Evolutionary conservation across 2,888 invertebrate genomes (phyloP).

Genomic region (Caenorhabditis sinica): DNA sequence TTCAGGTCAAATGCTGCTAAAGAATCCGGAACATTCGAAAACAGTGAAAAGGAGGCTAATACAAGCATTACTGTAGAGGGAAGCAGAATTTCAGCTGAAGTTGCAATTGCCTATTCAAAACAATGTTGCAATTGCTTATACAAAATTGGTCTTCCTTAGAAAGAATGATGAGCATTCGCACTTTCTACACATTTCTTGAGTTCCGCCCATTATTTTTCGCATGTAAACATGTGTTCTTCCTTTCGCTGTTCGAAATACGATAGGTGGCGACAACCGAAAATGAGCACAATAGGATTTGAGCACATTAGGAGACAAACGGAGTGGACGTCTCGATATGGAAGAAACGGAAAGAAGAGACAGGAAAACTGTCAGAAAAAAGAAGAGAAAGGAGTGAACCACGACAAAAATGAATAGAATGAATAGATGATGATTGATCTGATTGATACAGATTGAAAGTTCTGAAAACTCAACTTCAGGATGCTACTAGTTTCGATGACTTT

Average conservation of each 20-base stretch:
- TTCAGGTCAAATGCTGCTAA: neutral
- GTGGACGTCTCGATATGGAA: slow-evolving; percentile 24
- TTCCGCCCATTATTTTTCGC: slow-evolving; percentile 30
- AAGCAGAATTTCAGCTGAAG: neutral
- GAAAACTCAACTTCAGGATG: neutral
- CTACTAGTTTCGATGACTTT: neutral
- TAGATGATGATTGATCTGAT: slow-evolving; percentile 3
- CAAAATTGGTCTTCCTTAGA: neutral
- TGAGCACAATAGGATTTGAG: slow-evolving; percentile 58
- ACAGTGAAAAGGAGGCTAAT: too few relatives aligned
- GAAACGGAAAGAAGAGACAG: slow-evolving; percentile 29
- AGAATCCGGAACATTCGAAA: too few relatives aligned
- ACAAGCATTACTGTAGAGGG: too few relatives aligned
- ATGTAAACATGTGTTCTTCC: slow-evolving; percentile 53
- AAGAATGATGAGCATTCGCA: slow-evolving; percentile 21
- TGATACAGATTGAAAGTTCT: neutral
- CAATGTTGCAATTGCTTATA: neutral
- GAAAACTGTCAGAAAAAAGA: slow-evolving; percentile 7
- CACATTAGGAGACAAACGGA: slow-evolving; percentile 39
- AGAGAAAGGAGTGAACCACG: neutral
- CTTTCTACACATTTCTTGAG: slow-evolving; percentile 1
- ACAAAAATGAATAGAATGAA: slow-evolving; percentile 3
- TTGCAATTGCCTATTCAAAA: neutral
- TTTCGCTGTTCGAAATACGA: slow-evolving; percentile 48
- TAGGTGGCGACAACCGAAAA: slow-evolving; percentile 41